phyloP scores from a whole-genome alignment of 2,113 vertebrate genomes.

The Bolborhynchus lineola region DNA sequence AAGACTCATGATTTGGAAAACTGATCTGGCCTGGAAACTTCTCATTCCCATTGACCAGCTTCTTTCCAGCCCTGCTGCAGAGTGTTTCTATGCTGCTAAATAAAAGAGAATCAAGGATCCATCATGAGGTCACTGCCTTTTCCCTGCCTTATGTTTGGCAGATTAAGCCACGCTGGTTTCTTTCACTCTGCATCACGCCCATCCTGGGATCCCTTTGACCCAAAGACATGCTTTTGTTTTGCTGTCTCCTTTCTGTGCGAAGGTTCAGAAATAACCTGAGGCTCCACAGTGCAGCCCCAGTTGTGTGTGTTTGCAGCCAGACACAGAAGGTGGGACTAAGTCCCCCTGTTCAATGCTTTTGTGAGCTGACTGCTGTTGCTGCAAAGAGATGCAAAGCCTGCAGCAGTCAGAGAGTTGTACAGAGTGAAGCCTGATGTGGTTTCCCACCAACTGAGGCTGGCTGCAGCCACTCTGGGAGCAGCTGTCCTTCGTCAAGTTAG shows the following conservation, averaged over 20 bases:
- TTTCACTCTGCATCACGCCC: not conserved
- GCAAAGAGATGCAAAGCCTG: not conserved
- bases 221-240: not conserved
- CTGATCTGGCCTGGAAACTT: not conserved
- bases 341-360: not conserved
- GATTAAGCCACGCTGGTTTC: not conserved
- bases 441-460: accelerated
- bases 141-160: not conserved
- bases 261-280: not conserved
- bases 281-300: not conserved
- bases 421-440: not conserved
- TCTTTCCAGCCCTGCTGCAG: not conserved
- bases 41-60: not conserved
- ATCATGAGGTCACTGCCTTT: not conserved
- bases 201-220: not conserved
- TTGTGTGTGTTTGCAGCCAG: accelerated
- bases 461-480: accelerated
- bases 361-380: not conserved
- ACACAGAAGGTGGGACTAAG: accelerated
- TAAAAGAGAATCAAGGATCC: not conserved
- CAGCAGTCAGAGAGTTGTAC: not conserved
- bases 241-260: not conserved
- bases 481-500: not conserved
- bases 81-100: not conserved
- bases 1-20: not conserved